Base-by-base conservation (phyloP, 2,797 vertebrate genomes). In the Hippopotamyrus pictus region DNA sequence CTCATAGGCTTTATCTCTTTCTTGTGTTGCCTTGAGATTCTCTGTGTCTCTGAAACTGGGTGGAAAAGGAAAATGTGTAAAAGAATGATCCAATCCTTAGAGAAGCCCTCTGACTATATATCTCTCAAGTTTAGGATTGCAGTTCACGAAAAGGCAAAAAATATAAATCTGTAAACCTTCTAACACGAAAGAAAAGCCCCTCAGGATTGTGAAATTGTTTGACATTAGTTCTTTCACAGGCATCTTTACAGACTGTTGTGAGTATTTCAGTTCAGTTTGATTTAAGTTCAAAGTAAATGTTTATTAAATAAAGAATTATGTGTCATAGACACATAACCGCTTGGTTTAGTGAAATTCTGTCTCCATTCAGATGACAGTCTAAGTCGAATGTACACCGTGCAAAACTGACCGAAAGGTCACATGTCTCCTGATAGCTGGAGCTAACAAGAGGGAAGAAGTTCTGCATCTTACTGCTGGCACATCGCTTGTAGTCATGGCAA, bases 401-500 rank as follows among this genome's bases (percentile, higher is more conserved):
- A 14, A 54, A 53, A 33, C 50, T 57, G 29, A 59, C 25, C 1
- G 8, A 51, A 57, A 59, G 85, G 33, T 87, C 37, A 79, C 76
- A 79, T 46, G 73, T 37, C 73, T 79, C 17, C 82, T 85, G 57
- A 22, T 22, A 69, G 86, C 86, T 88, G 37, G 37, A 62, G 37
- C 59, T 69, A 46, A 65, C 19, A 22, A 50, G 50, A 44, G n/a
- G 8, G 50, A 89, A 62, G 91, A 53, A 88, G 62, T 93, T 6
- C 37, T 86, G 88, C 91, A 73, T 86, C 88, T 91, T 86, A 53
- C 33, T 73, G 89, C 88, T 87, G 90, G 88, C 90, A 88, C 88
- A 91, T 89, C 89, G 92, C 92, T 90, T 88, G 89, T 90, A 88
- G 44, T 82, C 54, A 90, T 90, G 79, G 89, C 50, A 90, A 90